Evolutionary conservation across 2,797 vertebrate species (phyloP).

Genomic region (Fringilla coelebs): DNA sequence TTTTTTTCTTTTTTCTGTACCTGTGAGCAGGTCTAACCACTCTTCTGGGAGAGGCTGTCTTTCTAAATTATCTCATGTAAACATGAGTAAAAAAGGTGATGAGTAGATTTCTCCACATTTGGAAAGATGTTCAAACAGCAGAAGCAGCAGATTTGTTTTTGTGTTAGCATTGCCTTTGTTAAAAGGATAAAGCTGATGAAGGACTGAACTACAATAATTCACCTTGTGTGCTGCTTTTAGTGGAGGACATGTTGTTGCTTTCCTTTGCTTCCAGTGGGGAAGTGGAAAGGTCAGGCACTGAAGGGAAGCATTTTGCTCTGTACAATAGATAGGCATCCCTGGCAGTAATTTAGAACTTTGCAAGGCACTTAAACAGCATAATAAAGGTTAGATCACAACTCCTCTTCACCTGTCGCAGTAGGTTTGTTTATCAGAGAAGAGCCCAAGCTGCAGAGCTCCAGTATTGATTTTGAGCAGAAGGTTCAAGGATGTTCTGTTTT

Average conservation of each 20-base stretch:
- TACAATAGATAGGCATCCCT: neutral
- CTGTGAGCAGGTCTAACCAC: neutral
- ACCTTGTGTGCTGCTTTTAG: neutral
- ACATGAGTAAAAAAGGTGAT: neutral
- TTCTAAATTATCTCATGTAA: neutral
- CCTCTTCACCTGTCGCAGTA: neutral
- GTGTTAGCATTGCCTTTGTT: neutral
- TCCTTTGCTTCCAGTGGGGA: neutral
- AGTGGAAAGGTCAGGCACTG: neutral
- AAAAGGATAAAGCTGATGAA: neutral
- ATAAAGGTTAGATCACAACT: conserved; percentile 1
- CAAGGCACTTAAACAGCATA: neutral
- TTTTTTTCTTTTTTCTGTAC: neutral
- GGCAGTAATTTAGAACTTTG: neutral
- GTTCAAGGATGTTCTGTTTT: neutral
- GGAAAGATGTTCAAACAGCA: neutral
- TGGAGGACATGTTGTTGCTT: neutral
- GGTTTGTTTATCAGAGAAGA: conserved; percentile 10
- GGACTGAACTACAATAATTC: neutral
- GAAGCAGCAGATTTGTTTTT: neutral
- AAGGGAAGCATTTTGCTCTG: neutral
- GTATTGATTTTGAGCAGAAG: neutral
- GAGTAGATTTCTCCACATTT: neutral
- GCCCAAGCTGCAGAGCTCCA: neutral
- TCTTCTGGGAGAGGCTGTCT: neutral